Conservation (phyloP, 2,797 vertebrate species). For the Danio albolineatus region DNA sequence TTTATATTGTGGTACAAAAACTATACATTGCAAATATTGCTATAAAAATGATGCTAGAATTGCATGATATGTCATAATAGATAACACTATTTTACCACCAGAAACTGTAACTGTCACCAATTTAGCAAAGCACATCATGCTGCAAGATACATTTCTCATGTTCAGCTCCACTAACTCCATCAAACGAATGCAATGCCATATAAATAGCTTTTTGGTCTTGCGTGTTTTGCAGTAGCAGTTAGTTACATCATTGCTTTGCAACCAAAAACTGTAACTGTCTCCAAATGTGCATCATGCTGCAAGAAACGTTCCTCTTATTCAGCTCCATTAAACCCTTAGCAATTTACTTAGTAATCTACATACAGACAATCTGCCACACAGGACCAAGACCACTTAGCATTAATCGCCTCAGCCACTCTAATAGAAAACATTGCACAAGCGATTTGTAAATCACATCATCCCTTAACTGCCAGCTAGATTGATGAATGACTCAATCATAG, state of each 20-base stretch:
- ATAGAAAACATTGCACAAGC: slow-evolving; percentile 56
- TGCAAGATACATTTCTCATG: too few species aligned
- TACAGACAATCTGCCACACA: slow-evolving; percentile 41
- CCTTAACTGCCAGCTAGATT: slow-evolving; percentile 46
- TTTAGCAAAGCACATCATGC: background rate
- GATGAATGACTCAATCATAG: slow-evolving; percentile 64
- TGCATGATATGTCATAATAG: background rate
- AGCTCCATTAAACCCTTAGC: slow-evolving; percentile 43
- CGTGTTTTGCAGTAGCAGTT: background rate
- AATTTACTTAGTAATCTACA: slow-evolving; percentile 36
- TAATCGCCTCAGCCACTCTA: slow-evolving; percentile 31
- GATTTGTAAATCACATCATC: slow-evolving; percentile 68
- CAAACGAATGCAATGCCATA: too few species aligned
- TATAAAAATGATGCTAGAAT: background rate
- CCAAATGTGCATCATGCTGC: background rate
- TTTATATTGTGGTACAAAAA: background rate
- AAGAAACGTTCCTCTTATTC: slow-evolving; percentile 38
- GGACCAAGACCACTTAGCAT: slow-evolving; percentile 40
- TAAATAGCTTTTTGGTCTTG: too few species aligned
- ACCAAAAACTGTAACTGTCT: background rate
- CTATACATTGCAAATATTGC: too few species aligned
- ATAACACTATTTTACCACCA: too few species aligned
- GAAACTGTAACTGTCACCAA: too few species aligned
- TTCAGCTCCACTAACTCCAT: too few species aligned
- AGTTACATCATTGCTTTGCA: slow-evolving; percentile 18